Conservation (phyloP, 2,797 vertebrate species). For the Denticeps clupeoides region DNA sequence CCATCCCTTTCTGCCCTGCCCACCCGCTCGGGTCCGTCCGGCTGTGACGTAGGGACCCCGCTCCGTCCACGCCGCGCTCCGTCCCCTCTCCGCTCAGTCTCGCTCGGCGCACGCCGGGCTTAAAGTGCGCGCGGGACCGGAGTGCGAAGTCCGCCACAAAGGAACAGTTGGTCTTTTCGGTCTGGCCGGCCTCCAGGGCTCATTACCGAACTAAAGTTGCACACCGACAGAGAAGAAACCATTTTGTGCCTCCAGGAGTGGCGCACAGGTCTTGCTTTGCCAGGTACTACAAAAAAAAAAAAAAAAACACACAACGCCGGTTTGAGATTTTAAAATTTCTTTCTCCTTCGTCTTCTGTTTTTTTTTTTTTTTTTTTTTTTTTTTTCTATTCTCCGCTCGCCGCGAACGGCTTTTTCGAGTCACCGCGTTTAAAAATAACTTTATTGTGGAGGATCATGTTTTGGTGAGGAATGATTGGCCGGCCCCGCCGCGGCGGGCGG, state of each 20-base stretch:
- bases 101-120: conserved; percentile 29
- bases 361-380: not conserved
- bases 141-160: conserved; percentile 49
- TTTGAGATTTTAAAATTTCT: too few relatives aligned
- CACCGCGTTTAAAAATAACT: conserved; percentile 66
- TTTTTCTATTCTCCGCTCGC: not conserved
- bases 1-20: too few relatives aligned
- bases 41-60: too few relatives aligned
- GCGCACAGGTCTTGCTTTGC: conserved; percentile 27
- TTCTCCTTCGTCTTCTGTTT: not conserved
- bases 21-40: too few relatives aligned
- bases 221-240: conserved; percentile 29
- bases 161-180: conserved; percentile 45
- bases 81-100: conserved; percentile 38
- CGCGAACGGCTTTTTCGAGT: conserved; percentile 41
- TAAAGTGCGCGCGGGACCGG: conserved; percentile 40
- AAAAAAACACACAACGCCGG: not conserved
- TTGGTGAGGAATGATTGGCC: conserved; percentile 63
- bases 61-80: too few relatives aligned
- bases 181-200: conserved; percentile 36
- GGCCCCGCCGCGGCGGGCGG: conserved; percentile 54
- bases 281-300: conserved; percentile 11
- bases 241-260: conserved; percentile 27
- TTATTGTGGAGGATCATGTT: conserved; percentile 65
- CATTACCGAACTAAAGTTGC: conserved; percentile 34